A percentile compares a stretch with the other conserved stretches of the same genome.
Evolutionary conservation across 2,113 vertebrate species (phyloP).

Genomic region (Mystacornis crossleyi): DNA sequence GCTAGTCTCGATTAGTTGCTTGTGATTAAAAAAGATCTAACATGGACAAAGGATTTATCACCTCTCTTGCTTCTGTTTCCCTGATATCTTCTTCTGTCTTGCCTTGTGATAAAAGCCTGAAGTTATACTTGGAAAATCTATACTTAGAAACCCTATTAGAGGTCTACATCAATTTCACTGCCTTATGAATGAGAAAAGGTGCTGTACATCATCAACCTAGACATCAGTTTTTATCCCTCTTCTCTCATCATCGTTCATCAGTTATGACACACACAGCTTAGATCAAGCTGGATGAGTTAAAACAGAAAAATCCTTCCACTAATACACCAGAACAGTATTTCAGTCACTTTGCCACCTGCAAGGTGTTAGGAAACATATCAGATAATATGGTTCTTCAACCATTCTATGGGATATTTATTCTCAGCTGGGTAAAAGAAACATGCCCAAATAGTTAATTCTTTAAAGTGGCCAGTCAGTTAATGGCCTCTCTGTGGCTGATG

Average conservation of each 20-base stretch:
- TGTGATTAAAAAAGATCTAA: not conserved
- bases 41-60: not conserved
- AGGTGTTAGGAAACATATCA: not conserved
- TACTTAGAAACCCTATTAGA: constrained; percentile 29
- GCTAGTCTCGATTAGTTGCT: not conserved
- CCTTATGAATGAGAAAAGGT: not conserved
- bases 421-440: not conserved
- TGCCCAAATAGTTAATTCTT: not conserved
- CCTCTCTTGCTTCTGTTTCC: not conserved
- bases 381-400: not conserved
- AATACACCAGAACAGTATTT: not conserved
- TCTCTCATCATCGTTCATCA: not conserved
- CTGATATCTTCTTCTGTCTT: not conserved
- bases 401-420: not conserved
- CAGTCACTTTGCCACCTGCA: not conserved
- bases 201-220: not conserved
- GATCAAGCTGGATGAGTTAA: not conserved
- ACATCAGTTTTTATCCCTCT: not conserved
- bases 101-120: not conserved
- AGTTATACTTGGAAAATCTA: constrained; percentile 22
- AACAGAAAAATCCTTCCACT: not conserved
- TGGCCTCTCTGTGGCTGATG: not conserved
- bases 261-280: not conserved
- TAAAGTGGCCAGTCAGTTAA: not conserved
- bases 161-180: not conserved